Evolutionary conservation across 1,140 invertebrate genomes (phyloP), one percentile per base, ranked within the genome.

Genomic region (Calliopsis andreniformis): DNA sequence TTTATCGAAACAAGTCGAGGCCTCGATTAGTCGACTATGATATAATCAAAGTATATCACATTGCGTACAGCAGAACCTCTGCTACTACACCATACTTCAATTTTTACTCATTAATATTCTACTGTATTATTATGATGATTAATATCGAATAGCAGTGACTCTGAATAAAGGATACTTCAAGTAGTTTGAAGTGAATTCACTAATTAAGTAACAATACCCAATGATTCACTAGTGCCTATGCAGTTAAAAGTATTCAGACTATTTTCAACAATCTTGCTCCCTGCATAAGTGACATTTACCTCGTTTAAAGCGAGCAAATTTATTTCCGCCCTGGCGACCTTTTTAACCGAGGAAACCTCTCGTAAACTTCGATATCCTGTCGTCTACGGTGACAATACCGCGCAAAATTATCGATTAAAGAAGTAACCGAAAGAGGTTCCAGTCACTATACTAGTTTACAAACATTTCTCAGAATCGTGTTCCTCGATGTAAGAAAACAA

Each of bases 291-390:
- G 62, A 67, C 51, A 67, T 63, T 72, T 75, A 47, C 35, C 28
- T 20, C 16, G 25, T 12, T 42, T 6, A n/a, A 39, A 4, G 28
- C 45, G 55, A 56, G 32, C 4, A n/a, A 42, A 39, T 51, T 43
- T 51, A 42, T 61, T 61, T 61, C 43, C 7, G 3, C 6, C n/a
- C 0, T n/a, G 7, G 20, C 16, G 39, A 68, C 35, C 32, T 42
- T 69, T 76, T 49, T 2, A 30, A 28, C 59, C 62, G 25, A 67
- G 20, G 73, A 82, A 82, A 56, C 67, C 75, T 45, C 6, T 63
- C 67, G 30, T 59, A 51, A n/a, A 73, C 53, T 35, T 64, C 63
- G 55, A 72, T 63, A 78, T 72, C 73, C 62, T 78, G n/a, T 67
- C 32, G 45, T 67, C 10, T 45, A 35, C 18, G 58, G 28, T 68